Base-by-base conservation (phyloP, 2,113 vertebrate genomes). In the Ctenomys sociabilis region DNA sequence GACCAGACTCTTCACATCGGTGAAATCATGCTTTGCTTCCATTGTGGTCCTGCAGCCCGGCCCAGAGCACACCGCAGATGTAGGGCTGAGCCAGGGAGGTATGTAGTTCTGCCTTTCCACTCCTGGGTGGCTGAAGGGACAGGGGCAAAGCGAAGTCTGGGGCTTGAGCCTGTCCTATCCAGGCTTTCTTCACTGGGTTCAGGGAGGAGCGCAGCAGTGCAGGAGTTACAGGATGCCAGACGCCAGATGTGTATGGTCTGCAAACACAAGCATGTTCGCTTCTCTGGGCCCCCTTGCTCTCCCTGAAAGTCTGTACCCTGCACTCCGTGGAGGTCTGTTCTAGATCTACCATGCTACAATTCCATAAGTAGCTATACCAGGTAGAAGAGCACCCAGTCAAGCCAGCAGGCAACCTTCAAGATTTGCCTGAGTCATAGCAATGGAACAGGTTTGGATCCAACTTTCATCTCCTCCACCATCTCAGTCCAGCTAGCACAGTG, bases 201-300 rank as follows among this genome's bases (percentile, higher is more conserved):
- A 6, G 4, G 12, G 24, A 40, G 26, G 30, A 40, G 28, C 2
- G 3, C 21, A 32, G 52, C 61, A 2, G 3, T 43, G 7, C 0
- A 1, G 16, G 28, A 75, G 28, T 52, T 64, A 43, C 43, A 12
- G 32, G 54, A 30, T 1, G 3, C n/a, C 90, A 37, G 61, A 59
- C 35, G 21, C 26, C 19, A 0, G 8, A 61, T 32, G 40, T 22
- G 37, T 32, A 45, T 17, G 70, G 43, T 8, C 85, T 49, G 5
- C 19, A 90, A 30, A 21, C 8, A 1, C 35, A 32, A 30, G 40
- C 26, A 2, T 45, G 2, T 28, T 73, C 66, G 14, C 7, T 12
- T 43, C 63, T 81, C 77, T n/a, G 22, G 64, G 61, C 37, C 61
- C 90, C 54, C 2, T 26, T 54, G 82, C 87, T 37, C 75, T 49